Percentiles rank a stretch among this genome's conserved stretches.
Evolutionary conservation across 2,888 invertebrate species (phyloP).

Genomic region (Euplagia quadripunctaria): DNA sequence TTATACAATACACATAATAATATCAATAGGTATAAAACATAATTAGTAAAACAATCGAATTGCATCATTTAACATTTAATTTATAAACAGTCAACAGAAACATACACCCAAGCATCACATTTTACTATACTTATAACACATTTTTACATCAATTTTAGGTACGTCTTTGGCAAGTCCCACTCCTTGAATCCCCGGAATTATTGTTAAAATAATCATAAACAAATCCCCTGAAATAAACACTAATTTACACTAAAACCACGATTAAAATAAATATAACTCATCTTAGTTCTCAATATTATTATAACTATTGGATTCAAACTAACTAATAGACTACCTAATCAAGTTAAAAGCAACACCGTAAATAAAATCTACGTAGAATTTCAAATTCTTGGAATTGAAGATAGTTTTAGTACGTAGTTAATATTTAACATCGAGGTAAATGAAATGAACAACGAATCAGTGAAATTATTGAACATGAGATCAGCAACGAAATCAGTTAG

Average conservation of each 20-base stretch:
- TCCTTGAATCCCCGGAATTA: conserved; percentile 50
- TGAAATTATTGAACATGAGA: conserved; percentile 48
- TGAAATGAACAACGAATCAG: conserved; percentile 40
- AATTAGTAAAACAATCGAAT: conserved; percentile 43
- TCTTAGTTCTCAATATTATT: conserved; percentile 43
- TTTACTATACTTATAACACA: conserved; percentile 62
- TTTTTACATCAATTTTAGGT: conserved; percentile 69
- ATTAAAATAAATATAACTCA: conserved; percentile 56
- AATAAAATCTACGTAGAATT: conserved; percentile 45
- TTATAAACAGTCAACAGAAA: conserved; percentile 81
- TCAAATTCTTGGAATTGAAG: conserved; percentile 35
- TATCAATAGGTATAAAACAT: neutral
- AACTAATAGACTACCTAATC: conserved; percentile 54
- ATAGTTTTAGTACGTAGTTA: conserved; percentile 28
- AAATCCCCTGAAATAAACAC: conserved; percentile 38
- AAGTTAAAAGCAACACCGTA: conserved; percentile 51
- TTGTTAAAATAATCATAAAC: conserved; percentile 27
- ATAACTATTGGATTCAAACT: conserved; percentile 48
- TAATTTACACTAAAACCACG: conserved; percentile 49
- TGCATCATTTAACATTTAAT: conserved; percentile 69
- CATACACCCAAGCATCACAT: conserved; percentile 69
- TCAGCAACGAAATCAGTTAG: conserved; percentile 45
- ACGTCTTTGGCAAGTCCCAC: conserved; percentile 75
- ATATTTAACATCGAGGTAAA: conserved; percentile 25
- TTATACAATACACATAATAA: neutral